Base-by-base conservation (phyloP, 2,888 invertebrate genomes). In the Melolontha melolontha region DNA sequence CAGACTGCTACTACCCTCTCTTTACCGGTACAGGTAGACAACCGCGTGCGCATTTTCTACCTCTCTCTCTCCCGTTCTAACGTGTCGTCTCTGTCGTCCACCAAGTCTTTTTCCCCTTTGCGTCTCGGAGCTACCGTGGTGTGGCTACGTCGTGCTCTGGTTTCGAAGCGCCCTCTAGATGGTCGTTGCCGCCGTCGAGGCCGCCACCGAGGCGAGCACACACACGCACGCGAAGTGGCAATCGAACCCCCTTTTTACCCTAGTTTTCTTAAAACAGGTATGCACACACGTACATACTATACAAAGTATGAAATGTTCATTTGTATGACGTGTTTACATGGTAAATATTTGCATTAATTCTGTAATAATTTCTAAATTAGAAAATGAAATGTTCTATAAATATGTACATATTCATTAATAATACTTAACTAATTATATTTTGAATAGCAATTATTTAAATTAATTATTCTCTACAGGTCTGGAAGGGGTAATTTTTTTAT, bases 1-100 rank as follows among this genome's bases (percentile, higher is more conserved):
- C 81, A 79, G 79, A 81, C 80, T 81, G 80, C 82, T 83, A 17
- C 59, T 47, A 75, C 77, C 78, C 81, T 82, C 84, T 82, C 84
- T 82, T 81, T 82, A 83, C 81, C 79, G 82, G 34, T 6, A 82
- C 83, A 83, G 83, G 83, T 82, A 80, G 80, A 80, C 79, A 78
- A 64, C 55, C 54, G 64, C 64, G 64, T 47, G 59, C 59, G 66
- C 66, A 66, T 57, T 42, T 34, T 44, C 27, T 10, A 27, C 16
- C 62, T 39, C 8, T 17, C 64, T 17, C 22, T 50, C 50, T 50
- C 41, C 17, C n/a, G 17, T 50, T 12, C 49, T 16, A 22, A 4
- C 17, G 12, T 34, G 34, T 39, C 1, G n/a, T 14, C 14, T 12
- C 11, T 39, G 29, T 12, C 27, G 34, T 14, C 12, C 14, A n/a